Evolutionary conservation across 2,797 vertebrate genomes (phyloP), one percentile per base, ranked within the genome.

Genomic region (Bryconaethiops microstoma): DNA sequence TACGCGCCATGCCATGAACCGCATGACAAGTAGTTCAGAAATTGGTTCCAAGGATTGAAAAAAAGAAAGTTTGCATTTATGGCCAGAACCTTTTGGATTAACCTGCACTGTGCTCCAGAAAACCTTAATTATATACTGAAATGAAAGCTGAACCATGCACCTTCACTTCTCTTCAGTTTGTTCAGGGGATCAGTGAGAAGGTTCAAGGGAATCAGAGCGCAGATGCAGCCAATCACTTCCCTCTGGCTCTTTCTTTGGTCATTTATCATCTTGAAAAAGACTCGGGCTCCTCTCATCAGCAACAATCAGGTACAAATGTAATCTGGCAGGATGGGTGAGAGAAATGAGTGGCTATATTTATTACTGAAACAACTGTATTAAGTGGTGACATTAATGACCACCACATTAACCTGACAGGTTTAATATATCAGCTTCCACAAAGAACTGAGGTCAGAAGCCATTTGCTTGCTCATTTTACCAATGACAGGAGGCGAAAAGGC

Each of bases 341-440:
- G 68, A 52, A 9, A 79, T 85, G 67, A 74, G 70, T 45, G 68
- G 63, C 40, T 2, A 39, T 71, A 71, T 78, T 78, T 70, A 81
- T 82, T 85, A 82, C 70, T 50, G 60, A 82, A 88, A 79, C 76
- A 84, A 80, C 74, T 87, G 80, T 57, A 74, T 85, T 74, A 69
- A 80, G 76, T 76, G 78, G 50, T 63, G 19, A 77, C 64, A 88
- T 89, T 77, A 86, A 91, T 88, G 85, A 89, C 60, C 35, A 40
- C 80, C 82, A 88, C 68, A 74, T 78, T 82, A 82, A 62, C 72
- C 42, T 77, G 79, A 78, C 82, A 60, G 42, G 54, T 79, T 80
- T 77, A 76, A 84, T 84, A 67, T 17, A 80, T 87, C 72, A 86
- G 48, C 35, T 13, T n/a, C 63, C 55, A 69, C n/a, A 48, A 12